Conservation (phyloP, 2,888 invertebrate genomes). For the Spialia ferax region DNA sequence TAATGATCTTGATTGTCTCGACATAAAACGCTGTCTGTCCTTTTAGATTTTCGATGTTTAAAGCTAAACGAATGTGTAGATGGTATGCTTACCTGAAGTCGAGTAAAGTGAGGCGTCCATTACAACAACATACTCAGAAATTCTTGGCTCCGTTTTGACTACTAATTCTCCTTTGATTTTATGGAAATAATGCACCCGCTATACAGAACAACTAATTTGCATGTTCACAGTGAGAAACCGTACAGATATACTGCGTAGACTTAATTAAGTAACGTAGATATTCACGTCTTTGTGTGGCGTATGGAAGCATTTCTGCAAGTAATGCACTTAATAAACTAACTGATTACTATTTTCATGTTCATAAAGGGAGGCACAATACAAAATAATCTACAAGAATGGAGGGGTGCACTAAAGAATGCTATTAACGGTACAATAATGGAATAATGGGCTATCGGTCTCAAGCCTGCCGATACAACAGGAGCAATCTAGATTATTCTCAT, state of each 20-base stretch:
- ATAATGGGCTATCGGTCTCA: conserved; percentile 51
- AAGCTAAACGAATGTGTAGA: too few relatives aligned
- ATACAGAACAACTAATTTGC: conserved; percentile 33
- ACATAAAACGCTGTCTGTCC: too few relatives aligned
- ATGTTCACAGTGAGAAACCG: conserved; percentile 32
- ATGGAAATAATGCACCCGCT: conserved; percentile 29
- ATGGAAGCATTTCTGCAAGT: conserved; percentile 68
- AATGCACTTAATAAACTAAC: conserved; percentile 79
- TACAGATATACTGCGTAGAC: conserved; percentile 25
- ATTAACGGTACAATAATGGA: conserved; percentile 74
- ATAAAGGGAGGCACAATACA: conserved; percentile 76
- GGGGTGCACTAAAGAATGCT: conserved; percentile 76
- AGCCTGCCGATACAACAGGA: conserved; percentile 80
- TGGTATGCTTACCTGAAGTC: too few relatives aligned
- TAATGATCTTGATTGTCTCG: conserved; percentile 6
- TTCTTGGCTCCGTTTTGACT: background rate
- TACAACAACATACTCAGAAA: background rate
- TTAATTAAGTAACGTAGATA: conserved; percentile 35
- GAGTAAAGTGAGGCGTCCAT: background rate
- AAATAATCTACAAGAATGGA: conserved; percentile 77
- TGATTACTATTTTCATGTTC: conserved; percentile 79
- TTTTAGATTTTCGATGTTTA: too few relatives aligned
- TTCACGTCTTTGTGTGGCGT: conserved; percentile 37
- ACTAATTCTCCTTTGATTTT: conserved; percentile 23
- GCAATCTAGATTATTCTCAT: conserved; percentile 85